Evolutionary conservation across 2,113 vertebrate genomes (phyloP), one percentile per base, ranked within the genome.

Genomic region (Callionymus lyra): DNA sequence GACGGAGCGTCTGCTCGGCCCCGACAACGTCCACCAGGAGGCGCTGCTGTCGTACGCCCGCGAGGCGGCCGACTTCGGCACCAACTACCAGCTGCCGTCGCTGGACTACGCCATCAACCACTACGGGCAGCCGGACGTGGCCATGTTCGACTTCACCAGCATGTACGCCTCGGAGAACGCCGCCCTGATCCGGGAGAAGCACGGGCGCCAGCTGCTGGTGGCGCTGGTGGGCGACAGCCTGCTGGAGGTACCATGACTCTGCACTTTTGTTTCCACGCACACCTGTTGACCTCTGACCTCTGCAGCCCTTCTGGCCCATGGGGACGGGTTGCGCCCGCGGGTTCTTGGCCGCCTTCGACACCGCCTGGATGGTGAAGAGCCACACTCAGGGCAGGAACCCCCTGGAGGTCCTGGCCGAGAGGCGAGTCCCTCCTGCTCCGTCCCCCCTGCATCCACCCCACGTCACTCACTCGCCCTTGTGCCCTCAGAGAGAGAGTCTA

Each of bases 101-200:
- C 81, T 98, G 69, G 94, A 97, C 83, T 97, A 90, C 18, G 93
- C 95, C 57, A 88, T 92, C 65, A 97, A 96, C 76, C 92, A 96
- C 74, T 89, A 90, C 0, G 89, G 88, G 13, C 90, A 93, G 57
- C 88, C 92, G 0, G 95, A 98, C 1, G 95, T 95, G 11, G 91
- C 95, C 50, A 96, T 98, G 95, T 98, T 98, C 8, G 94, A 98
- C 81, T 98, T 98, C 65, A 98, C 95, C 64, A 89, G 84, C 73
- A 98, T 98, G 95, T 94, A 97, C 2, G 95, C 95, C 1, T 94
- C 93, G 0, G 95, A 98, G 75, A 96, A 97, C 0, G 95, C 94
- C 0, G 92, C 93, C 0, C 55, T 98, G 38, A 79, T 97, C 59
- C 77, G 93, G 14, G 89, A 95, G 65, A 90, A 90, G n/a, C 80